Evolutionary conservation across 2,113 vertebrate species (phyloP), one percentile per base, ranked within the genome.

Genomic region (Saguinus imperator): DNA sequence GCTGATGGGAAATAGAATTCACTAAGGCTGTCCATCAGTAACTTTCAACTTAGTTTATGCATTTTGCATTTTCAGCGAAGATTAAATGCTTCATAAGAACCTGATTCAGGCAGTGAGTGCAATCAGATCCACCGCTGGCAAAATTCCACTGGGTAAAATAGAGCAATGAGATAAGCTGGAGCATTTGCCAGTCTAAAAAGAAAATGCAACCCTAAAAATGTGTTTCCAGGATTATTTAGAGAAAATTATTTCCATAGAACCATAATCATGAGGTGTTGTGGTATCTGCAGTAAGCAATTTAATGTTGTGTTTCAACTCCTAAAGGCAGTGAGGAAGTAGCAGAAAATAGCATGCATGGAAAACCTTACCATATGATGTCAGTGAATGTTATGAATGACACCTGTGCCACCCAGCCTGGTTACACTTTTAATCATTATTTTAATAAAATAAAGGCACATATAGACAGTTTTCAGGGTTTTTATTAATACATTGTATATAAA

Each of bases 171-270:
- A 66, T 35, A 92, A 52, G 0, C 0, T 52, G 20, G 12, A 73
- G 72, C 73, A 43, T 45, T 82, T 73, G 75, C 48, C 50, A 55
- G 0, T 73, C 70, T 87, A 3, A 73, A 75, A 92, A 89, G 89
- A 45, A 89, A 43, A 32, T 35, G 52, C 12, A 70, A 48, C 29
- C 37, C 80, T 93, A 95, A 92, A 96, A 82, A 61, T 64, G n/a
- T 72, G 21, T 64, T 95, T 93, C 81, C 87, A 61, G 23, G 66
- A 64, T 96, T 86, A 37, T 58, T 83, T 55, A 73, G 77, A 93
- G 72, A 89, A 40, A 91, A 97, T 92, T 89, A 77, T 93, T 91
- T 93, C 64, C 50, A 61, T n/a, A 83, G 45, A 96, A 64, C 70
- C 70, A 89, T 92, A 91, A 85, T 94, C 83, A 83, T 37, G 76